Conservation (phyloP, 2,888 invertebrate genomes). For the Geophilus truncorum region DNA sequence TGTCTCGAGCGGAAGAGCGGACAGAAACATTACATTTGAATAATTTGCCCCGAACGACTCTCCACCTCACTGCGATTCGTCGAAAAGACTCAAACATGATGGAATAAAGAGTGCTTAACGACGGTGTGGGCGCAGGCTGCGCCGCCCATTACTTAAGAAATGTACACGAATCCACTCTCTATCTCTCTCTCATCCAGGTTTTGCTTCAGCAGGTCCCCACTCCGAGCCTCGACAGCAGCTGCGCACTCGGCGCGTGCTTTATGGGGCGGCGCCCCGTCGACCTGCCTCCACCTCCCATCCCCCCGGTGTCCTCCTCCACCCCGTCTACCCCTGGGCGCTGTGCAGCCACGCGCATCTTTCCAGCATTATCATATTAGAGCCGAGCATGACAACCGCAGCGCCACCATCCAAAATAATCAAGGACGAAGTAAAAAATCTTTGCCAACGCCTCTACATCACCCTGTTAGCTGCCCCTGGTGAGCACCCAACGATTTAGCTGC, state of each 20-base stretch:
- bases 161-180: conserved; percentile 15
- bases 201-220: conserved; percentile 21
- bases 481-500: conserved; percentile 25
- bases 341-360: conserved; percentile 27
- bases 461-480: conserved; percentile 25
- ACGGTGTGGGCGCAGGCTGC: conserved; percentile 27
- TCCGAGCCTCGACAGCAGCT: conserved; percentile 7
- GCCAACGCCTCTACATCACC: conserved; percentile 27
- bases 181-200: conserved; percentile 27
- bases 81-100: neutral
- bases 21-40: conserved; percentile 28
- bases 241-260: conserved; percentile 29
- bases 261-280: conserved; percentile 29
- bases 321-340: conserved; percentile 17
- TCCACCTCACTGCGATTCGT: conserved; percentile 20
- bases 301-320: neutral
- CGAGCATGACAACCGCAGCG: conserved; percentile 27
- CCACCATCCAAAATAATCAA: conserved; percentile 27
- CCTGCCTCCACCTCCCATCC: conserved; percentile 20
- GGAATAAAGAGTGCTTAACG: conserved; percentile 9
- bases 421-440: conserved; percentile 27
- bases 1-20: neutral
- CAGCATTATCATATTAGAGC: conserved; percentile 27
- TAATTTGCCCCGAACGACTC: conserved; percentile 23
- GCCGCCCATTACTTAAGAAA: conserved; percentile 25